Percentiles rank a stretch among this genome's conserved stretches.
Conservation (phyloP, 2,113 vertebrate genomes). For the Protobothrops mucrosquamatus region DNA sequence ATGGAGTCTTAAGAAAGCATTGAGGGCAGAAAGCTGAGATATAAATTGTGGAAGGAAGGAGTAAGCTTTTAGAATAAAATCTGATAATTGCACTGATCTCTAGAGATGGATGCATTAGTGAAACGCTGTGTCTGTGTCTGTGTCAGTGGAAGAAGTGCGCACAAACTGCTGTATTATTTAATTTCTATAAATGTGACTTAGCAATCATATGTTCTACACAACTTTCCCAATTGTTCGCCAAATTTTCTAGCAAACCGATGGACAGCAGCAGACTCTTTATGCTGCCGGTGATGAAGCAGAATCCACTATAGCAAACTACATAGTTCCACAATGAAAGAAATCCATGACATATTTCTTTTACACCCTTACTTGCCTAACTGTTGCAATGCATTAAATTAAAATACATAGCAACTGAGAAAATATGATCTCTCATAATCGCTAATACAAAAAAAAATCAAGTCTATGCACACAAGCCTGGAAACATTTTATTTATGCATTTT, state of each 20-base stretch:
- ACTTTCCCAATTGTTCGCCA: background rate
- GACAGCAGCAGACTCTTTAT: background rate
- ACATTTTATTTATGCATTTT: slow-evolving; percentile 47
- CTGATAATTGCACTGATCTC: background rate
- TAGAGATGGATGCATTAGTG: background rate
- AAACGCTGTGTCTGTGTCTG: background rate
- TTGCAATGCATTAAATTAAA: background rate
- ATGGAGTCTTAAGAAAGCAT: background rate
- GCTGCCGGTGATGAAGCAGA: background rate
- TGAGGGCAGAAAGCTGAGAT: background rate
- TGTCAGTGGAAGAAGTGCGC: background rate
- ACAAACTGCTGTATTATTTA: background rate
- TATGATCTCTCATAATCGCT: background rate
- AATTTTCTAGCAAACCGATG: background rate
- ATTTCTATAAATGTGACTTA: background rate
- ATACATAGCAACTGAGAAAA: too few relatives aligned
- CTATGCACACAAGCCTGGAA: background rate
- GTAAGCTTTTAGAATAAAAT: background rate
- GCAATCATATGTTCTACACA: background rate
- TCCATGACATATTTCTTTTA: background rate
- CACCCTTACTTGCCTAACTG: background rate
- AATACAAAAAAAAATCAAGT: background rate
- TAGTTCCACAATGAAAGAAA: background rate
- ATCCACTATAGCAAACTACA: background rate
- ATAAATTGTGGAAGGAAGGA: background rate